A percentile compares a stretch with the other conserved stretches of the same genome.
Conservation (phyloP, 2,888 invertebrate species). For the Clepsis dumicolana region DNA sequence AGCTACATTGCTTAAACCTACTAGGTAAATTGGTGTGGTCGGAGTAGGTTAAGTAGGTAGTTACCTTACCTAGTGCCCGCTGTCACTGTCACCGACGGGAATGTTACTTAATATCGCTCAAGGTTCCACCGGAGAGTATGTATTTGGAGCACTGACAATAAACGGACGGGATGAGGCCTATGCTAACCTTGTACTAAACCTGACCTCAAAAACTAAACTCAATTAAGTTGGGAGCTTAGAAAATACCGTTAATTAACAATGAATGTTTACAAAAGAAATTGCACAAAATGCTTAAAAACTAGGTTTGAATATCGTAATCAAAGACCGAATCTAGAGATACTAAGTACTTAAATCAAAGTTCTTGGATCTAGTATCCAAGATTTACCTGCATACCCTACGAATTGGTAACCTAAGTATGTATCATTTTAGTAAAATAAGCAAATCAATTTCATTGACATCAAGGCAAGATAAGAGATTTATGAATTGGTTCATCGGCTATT, state of each 20-base stretch:
- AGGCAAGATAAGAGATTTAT: not conserved
- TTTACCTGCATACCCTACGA: too few species aligned
- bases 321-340: not conserved
- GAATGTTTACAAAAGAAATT: not conserved
- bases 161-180: conserved; percentile 1
- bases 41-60: too few species aligned
- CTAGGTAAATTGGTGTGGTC: not conserved
- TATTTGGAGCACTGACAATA: conserved; percentile 8
- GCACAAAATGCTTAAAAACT: not conserved
- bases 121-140: not conserved
- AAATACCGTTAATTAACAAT: not conserved
- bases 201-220: not conserved
- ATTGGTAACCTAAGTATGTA: too few species aligned
- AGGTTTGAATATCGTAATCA: not conserved
- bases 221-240: not conserved
- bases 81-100: not conserved
- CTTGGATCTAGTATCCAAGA: too few species aligned
- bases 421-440: not conserved
- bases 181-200: conserved; percentile 11
- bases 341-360: too few species aligned
- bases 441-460: not conserved
- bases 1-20: not conserved
- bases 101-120: not conserved
- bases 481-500: not conserved
- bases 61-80: not conserved